Evolutionary conservation across 1,140 invertebrate genomes (phyloP).

Genomic region (Hermatobates lingyangjiaoensis): DNA sequence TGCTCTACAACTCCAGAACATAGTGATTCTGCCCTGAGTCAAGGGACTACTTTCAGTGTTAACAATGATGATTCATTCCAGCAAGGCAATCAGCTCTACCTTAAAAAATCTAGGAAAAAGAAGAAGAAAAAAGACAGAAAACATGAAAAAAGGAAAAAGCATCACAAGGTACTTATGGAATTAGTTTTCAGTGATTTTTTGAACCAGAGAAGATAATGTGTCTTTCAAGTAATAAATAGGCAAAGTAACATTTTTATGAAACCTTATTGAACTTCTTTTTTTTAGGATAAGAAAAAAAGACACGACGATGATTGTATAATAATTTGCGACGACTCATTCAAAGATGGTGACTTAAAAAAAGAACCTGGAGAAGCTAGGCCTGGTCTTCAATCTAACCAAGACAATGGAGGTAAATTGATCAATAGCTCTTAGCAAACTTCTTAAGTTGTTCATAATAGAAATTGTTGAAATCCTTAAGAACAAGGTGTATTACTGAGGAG

Average conservation of each 20-base stretch:
- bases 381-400: too few species aligned
- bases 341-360: not conserved
- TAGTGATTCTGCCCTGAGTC: constrained; percentile 27
- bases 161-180: constrained; percentile 36
- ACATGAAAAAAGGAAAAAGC: constrained; percentile 16
- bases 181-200: constrained; percentile 5
- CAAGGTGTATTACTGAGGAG: too few species aligned
- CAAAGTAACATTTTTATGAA: not conserved
- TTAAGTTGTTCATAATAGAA: too few species aligned
- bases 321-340: not conserved
- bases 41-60: constrained; percentile 10
- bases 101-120: constrained; percentile 20
- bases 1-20: constrained; percentile 47
- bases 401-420: too few species aligned
- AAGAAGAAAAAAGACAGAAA: constrained; percentile 20
- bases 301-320: constrained; percentile 2
- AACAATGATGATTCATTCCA: constrained; percentile 15
- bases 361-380: too few species aligned
- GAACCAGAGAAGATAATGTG: not conserved
- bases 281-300: constrained; percentile 3
- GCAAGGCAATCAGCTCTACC: constrained; percentile 12
- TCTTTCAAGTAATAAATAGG: not conserved
- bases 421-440: too few species aligned
- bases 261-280: not conserved
- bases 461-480: too few species aligned